Conservation (phyloP, 2,888 invertebrate species). For the Leucophora obtusa region DNA sequence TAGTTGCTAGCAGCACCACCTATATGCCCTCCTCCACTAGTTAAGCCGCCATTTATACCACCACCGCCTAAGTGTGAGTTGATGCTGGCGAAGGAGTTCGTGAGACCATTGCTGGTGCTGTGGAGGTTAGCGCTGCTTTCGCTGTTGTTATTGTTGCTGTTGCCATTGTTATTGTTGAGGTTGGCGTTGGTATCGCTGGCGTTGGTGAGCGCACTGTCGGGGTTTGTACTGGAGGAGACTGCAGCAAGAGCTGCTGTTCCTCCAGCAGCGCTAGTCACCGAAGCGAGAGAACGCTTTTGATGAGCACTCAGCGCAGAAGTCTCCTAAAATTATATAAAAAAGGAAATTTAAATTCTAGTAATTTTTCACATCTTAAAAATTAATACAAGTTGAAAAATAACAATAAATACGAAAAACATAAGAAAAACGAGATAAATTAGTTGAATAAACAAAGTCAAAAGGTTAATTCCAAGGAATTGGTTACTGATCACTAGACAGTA, state of each 20-base stretch:
- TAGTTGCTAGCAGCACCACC: slow-evolving; percentile 41
- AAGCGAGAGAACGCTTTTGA: slow-evolving; percentile 71
- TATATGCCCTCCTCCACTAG: slow-evolving; percentile 14
- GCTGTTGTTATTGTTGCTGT: slow-evolving; percentile 46
- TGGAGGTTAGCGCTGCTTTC: slow-evolving; percentile 58
- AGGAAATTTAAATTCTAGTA: neutral
- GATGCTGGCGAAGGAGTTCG: slow-evolving; percentile 61
- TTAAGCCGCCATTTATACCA: neutral
- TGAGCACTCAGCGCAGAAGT: slow-evolving; percentile 77
- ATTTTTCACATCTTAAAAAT: neutral
- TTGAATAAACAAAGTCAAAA: no score
- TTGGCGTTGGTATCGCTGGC: slow-evolving; percentile 62
- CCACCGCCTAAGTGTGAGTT: slow-evolving; percentile 49
- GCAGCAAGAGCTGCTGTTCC: slow-evolving; percentile 68
- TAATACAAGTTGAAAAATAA: no score
- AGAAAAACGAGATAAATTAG: no score
- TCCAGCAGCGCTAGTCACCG: slow-evolving; percentile 70
- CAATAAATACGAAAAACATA: no score
- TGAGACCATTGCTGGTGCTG: slow-evolving; percentile 56
- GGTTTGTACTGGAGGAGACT: slow-evolving; percentile 65
- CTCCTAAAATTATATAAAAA: slow-evolving; percentile 69
- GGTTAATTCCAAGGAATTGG: no score
- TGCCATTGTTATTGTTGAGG: slow-evolving; percentile 63
- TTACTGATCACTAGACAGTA: no score
- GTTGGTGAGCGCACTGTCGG: slow-evolving; percentile 54